A percentile compares a stretch with the other conserved stretches of the same genome.
These are phyloP conservation scores for Eudyptes chrysolophus DNA, from an alignment of 2,113 vertebrate species.

Conservation along the genomic window DNA sequence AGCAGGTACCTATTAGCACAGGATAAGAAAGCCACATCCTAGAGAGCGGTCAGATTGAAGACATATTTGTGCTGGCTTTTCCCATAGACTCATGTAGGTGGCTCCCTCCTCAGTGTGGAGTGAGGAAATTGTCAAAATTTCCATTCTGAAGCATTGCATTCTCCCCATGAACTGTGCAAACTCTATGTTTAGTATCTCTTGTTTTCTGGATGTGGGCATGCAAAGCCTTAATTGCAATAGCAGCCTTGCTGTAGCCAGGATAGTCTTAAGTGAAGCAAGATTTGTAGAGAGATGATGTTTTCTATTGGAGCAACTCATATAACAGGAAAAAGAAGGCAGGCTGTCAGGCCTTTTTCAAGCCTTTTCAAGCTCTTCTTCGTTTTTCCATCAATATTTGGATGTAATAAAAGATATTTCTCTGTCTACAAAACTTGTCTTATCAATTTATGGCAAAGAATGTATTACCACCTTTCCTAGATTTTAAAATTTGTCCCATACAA, in stretches of 20 bases:
- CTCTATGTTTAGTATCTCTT: neutral
- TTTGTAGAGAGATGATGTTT: neutral
- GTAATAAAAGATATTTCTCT: neutral
- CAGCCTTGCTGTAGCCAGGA: neutral
- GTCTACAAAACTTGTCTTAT: neutral
- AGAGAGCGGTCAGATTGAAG: neutral
- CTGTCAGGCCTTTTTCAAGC: neutral
- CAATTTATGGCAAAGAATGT: neutral
- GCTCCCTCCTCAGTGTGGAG: neutral
- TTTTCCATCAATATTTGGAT: neutral
- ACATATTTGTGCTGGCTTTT: neutral
- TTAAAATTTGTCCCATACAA: neutral
- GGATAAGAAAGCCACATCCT: neutral
- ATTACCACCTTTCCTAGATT: neutral
- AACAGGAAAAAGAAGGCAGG: neutral
- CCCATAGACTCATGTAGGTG: neutral
- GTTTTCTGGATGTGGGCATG: neutral
- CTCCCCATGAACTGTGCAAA: neutral
- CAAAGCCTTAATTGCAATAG: neutral
- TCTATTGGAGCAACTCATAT: neutral
- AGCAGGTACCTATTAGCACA: neutral
- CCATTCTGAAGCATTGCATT: neutral
- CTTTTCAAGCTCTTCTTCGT: neutral
- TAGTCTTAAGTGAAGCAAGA: neutral
- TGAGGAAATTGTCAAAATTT: neutral